Base-by-base conservation (phyloP, 2,888 invertebrate species). In the Erebia ligea region DNA sequence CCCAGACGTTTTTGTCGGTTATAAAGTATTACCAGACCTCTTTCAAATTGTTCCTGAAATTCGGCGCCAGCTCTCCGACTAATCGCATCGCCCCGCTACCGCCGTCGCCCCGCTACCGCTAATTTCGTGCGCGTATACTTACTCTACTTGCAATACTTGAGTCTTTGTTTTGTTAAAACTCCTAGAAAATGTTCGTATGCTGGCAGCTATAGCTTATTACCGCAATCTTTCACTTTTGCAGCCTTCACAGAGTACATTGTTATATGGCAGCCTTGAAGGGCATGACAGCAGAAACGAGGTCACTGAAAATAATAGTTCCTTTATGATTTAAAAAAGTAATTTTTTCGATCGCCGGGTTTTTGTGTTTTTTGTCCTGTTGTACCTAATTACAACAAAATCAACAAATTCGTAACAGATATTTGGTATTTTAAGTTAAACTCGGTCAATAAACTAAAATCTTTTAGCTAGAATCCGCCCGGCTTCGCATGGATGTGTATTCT, bases 181-280 rank as follows among this genome's bases (percentile, higher is more conserved):
- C 52, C n/a, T 10, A n/a, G 15, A 19, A 63, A 50, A 63, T n/a
- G n/a, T 25, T 21, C 21, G 50, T 63, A 59, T 48, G 40, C 57
- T 19, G 56, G 45, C 57, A 45, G 57, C 65, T 62, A 1, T 34
- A 50, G 57, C 52, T 63, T 69, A 65, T 57, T 57, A 67, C 67
- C 50, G 48, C 45, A 66, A 45, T 74, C 70, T 70, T 74, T 67
- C 64, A 72, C 70, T 74, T 70, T 54, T 56, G 62, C 45, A 70
- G 42, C 74, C 72, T 74, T 72, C n/a, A n/a, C n/a, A n/a, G n/a
- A n/a, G n/a, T n/a, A n/a, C n/a, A n/a, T n/a, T n/a, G n/a, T n/a
- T n/a, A n/a, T n/a, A n/a, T n/a, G n/a, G 62, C 45, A 70, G 42
- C 74, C 72, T 74, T 72, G 70, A 74, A 72, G 72, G 70, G 57